Percentiles rank a stretch among this genome's conserved stretches.
Evolutionary conservation across 2,888 invertebrate species (phyloP).

Genomic region (Rugalucina vietnamica): DNA sequence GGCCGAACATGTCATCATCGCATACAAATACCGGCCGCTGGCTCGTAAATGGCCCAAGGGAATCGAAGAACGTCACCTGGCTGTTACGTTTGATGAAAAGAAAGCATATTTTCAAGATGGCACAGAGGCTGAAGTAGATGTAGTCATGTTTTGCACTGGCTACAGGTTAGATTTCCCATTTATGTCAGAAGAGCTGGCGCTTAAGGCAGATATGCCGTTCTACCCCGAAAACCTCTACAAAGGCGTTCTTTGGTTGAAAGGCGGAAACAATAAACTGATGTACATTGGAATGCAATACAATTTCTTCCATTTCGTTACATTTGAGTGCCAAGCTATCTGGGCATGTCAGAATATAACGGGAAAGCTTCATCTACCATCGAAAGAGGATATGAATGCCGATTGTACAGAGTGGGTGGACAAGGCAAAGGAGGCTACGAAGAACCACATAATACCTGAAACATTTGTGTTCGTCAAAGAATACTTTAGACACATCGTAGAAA

Average conservation of each 20-base stretch:
- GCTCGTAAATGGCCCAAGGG: slow-evolving; percentile 16
- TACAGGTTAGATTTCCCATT: slow-evolving; percentile 26
- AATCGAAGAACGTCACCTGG: slow-evolving; percentile 28
- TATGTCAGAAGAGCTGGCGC: not conserved
- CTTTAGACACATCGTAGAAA: not conserved
- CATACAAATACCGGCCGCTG: slow-evolving; percentile 1
- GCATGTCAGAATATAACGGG: not conserved
- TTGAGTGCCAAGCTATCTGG: slow-evolving; percentile 24
- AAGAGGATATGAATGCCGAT: not conserved
- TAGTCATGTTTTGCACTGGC: slow-evolving; percentile 45
- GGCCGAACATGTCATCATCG: not conserved
- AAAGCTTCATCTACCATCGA: not conserved
- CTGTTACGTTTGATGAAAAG: not conserved
- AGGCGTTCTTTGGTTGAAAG: not conserved
- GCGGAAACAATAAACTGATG: slow-evolving; percentile 16
- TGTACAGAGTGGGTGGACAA: not conserved
- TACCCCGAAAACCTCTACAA: slow-evolving; percentile 20
- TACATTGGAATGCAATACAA: slow-evolving; percentile 14
- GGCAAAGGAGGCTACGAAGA: not conserved
- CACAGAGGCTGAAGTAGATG: slow-evolving; percentile 17
- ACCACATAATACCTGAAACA: not conserved
- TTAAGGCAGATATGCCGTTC: not conserved
- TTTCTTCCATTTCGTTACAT: not conserved
- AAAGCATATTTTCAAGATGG: slow-evolving; percentile 19
- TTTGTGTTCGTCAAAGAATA: not conserved